A percentile compares a stretch with the other conserved stretches of the same genome.
Conservation (phyloP, 30 jellyfish, hydroid and myxozoan species). For the Chrysaora quinquecirrha region DNA sequence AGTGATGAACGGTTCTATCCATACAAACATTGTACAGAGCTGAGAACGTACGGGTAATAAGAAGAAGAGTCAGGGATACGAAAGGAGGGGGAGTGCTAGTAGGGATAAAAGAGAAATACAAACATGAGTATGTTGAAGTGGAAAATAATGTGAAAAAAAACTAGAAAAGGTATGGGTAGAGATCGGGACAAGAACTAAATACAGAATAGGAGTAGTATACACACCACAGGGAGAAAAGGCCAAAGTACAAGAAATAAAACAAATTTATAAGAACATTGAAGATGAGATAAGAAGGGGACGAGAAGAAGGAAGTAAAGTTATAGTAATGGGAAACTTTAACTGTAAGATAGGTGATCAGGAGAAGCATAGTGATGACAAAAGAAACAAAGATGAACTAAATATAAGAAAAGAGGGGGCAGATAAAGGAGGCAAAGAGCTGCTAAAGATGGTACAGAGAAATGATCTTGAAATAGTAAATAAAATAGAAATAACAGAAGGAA, state of each 20-base stretch:
- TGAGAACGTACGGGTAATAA: too few relatives aligned
- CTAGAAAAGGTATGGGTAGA: slow-evolving; percentile 14
- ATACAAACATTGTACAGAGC: too few relatives aligned
- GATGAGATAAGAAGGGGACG: slow-evolving; percentile 7
- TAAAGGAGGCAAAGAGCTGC: slow-evolving; percentile 22
- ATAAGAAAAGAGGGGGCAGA: neutral
- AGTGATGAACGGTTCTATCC: too few relatives aligned
- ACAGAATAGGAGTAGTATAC: slow-evolving; percentile 23
- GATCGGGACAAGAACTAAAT: slow-evolving; percentile 28
- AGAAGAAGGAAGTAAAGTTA: neutral
- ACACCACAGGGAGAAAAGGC: slow-evolving; percentile 30
- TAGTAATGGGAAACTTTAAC: slow-evolving; percentile 24
- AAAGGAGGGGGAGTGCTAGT: slow-evolving; percentile 21
- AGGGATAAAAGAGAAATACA: neutral
- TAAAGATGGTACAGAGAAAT: neutral
- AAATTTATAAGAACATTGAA: neutral
- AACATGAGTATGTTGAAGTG: neutral
- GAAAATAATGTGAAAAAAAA: neutral
- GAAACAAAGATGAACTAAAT: neutral
- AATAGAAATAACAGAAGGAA: neutral
- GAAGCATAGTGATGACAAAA: neutral
- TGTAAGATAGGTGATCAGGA: neutral
- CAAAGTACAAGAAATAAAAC: neutral
- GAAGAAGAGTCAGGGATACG: neutral
- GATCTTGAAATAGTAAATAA: neutral